phyloP scores from a whole-genome alignment of 2,113 vertebrate species.

The Zosterops pallidus region DNA sequence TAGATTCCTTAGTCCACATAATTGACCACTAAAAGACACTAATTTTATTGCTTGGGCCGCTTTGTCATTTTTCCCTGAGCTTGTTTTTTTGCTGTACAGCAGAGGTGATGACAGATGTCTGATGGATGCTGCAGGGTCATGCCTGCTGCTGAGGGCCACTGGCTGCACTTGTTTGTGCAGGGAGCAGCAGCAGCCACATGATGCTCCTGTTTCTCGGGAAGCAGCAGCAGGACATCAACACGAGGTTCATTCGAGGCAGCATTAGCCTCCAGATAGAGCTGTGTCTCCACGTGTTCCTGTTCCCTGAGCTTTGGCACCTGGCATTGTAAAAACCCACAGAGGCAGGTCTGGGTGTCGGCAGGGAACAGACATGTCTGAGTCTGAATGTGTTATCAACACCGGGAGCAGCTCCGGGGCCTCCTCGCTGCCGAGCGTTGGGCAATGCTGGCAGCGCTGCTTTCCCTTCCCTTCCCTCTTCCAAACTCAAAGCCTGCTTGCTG shows the following conservation, averaged over 20 bases:
- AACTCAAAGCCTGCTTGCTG: neutral
- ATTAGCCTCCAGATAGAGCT: neutral
- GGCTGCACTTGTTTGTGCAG: neutral
- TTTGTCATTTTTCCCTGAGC: neutral
- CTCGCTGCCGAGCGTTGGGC: neutral
- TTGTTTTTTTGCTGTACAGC: neutral
- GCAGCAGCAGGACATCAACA: neutral
- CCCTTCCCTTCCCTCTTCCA: neutral
- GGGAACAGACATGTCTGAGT: neutral
- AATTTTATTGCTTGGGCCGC: neutral
- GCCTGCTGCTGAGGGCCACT: neutral
- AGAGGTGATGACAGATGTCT: neutral
- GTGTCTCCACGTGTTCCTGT: neutral
- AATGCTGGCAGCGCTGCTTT: neutral
- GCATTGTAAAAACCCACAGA: neutral
- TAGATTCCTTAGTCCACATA: neutral
- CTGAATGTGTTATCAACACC: neutral
- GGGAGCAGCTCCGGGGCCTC: neutral
- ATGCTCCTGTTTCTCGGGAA: neutral
- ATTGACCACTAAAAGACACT: neutral
- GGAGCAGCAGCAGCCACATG: neutral
- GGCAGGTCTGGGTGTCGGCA: slow-evolving; percentile 6
- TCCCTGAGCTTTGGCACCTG: neutral
- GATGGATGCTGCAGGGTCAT: neutral
- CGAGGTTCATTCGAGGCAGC: neutral